Evolutionary conservation across 2,888 invertebrate genomes (phyloP).

Genomic region (Deilephila porcellus): DNA sequence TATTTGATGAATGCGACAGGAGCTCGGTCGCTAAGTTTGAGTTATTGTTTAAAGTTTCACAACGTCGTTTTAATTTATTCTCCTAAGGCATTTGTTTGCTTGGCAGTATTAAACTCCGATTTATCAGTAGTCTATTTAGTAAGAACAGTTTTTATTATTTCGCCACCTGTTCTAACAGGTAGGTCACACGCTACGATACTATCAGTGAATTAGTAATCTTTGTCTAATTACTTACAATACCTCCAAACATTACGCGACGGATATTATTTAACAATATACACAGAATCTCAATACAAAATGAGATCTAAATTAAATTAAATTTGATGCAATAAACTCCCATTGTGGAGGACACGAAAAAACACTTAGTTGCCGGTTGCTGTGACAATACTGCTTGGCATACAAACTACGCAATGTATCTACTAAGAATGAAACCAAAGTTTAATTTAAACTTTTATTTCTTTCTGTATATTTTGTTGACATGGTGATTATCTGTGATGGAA

Average conservation of each 20-base stretch:
- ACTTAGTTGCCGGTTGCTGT: conserved; percentile 58
- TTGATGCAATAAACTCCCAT: conserved; percentile 58
- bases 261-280: conserved; percentile 58
- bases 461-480: background rate
- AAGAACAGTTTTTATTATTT: too few relatives aligned
- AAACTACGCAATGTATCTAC: conserved; percentile 2
- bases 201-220: background rate
- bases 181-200: too few relatives aligned
- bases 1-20: conserved; percentile 25
- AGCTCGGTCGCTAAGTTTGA: conserved; percentile 9
- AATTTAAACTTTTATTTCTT: background rate
- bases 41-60: conserved; percentile 10
- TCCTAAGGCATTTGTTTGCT: background rate
- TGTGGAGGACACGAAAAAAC: conserved; percentile 68
- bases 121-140: too few relatives aligned
- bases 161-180: too few relatives aligned
- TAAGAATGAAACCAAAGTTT: background rate
- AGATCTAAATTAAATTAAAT: conserved; percentile 40
- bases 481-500: background rate
- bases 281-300: conserved; percentile 62
- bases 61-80: background rate
- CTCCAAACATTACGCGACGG: conserved; percentile 38
- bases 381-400: conserved; percentile 49
- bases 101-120: too few relatives aligned
- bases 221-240: conserved; percentile 28